These are phyloP conservation scores for Enteromius treurensis DNA, from an alignment of 2,797 vertebrate species.

Conservation along the genomic window DNA sequence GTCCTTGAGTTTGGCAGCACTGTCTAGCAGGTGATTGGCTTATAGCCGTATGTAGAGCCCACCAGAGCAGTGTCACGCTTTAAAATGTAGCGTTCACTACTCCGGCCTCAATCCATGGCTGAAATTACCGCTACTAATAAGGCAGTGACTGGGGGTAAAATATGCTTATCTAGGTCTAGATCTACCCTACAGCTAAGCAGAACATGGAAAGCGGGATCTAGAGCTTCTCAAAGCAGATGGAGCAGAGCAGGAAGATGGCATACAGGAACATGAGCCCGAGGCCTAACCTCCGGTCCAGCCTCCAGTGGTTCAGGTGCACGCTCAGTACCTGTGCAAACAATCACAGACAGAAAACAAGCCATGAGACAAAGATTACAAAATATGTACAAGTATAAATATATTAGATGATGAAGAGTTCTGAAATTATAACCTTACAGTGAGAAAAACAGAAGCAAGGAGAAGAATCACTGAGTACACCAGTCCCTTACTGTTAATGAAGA, in stretches of 20 bases:
- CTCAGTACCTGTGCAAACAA: slow-evolving; percentile 75
- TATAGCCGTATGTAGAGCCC: not conserved
- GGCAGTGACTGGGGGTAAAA: slow-evolving; percentile 33
- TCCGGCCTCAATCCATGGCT: slow-evolving; percentile 12
- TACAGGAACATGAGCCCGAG: slow-evolving; percentile 78
- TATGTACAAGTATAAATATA: not conserved
- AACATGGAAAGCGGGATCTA: slow-evolving; percentile 58
- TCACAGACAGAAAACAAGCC: not conserved
- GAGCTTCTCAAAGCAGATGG: slow-evolving; percentile 76
- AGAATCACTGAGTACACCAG: slow-evolving; percentile 83
- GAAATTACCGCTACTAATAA: slow-evolving; percentile 30
- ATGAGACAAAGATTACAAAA: not conserved
- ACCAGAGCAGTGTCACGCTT: not conserved
- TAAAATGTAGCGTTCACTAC: not conserved
- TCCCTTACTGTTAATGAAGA: slow-evolving; percentile 82
- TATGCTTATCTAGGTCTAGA: not conserved
- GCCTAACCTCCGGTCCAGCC: slow-evolving; percentile 78
- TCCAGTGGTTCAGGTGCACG: slow-evolving; percentile 83
- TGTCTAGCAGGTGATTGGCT: not conserved
- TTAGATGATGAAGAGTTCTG: not conserved
- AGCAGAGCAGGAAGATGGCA: slow-evolving; percentile 80
- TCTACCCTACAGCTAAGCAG: not conserved
- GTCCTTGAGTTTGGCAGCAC: slow-evolving; percentile 30
- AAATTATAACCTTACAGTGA: slow-evolving; percentile 76
- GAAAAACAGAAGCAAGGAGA: slow-evolving; percentile 80